Evolutionary conservation across 2,113 vertebrate species (phyloP).

Genomic region (cattle (Bos taurus)): DNA sequence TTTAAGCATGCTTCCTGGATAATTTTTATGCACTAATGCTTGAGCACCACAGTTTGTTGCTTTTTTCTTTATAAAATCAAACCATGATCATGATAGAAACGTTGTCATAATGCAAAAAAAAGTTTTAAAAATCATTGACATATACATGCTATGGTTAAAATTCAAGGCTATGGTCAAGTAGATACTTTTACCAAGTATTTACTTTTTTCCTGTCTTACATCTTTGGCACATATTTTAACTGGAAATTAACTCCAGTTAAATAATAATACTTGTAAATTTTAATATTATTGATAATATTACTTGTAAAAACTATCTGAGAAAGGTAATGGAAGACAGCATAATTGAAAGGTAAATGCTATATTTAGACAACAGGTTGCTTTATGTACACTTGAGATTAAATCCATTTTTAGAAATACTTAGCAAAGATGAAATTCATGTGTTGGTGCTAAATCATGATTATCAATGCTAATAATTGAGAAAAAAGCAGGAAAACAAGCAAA

Average conservation of each 20-base stretch:
- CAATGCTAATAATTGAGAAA: background rate
- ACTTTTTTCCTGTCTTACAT: background rate
- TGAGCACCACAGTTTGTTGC: background rate
- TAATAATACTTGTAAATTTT: background rate
- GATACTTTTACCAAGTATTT: background rate
- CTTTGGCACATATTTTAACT: background rate
- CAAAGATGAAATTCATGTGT: background rate
- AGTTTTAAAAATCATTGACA: background rate
- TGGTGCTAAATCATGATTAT: background rate
- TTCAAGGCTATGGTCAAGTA: background rate
- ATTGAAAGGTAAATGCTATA: background rate
- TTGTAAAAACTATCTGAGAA: background rate
- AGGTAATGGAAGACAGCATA: background rate
- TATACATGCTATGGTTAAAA: background rate
- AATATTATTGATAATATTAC: background rate
- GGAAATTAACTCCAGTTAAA: background rate
- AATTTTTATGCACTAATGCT: background rate
- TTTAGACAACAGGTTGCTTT: background rate
- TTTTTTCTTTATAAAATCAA: background rate
- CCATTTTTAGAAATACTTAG: background rate
- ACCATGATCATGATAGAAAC: background rate
- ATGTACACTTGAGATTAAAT: background rate
- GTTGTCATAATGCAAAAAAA: background rate
- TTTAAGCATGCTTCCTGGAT: background rate
- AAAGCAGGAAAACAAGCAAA: background rate